Conservation (phyloP, 2,113 vertebrate species). For the Peucedramus taeniatus region DNA sequence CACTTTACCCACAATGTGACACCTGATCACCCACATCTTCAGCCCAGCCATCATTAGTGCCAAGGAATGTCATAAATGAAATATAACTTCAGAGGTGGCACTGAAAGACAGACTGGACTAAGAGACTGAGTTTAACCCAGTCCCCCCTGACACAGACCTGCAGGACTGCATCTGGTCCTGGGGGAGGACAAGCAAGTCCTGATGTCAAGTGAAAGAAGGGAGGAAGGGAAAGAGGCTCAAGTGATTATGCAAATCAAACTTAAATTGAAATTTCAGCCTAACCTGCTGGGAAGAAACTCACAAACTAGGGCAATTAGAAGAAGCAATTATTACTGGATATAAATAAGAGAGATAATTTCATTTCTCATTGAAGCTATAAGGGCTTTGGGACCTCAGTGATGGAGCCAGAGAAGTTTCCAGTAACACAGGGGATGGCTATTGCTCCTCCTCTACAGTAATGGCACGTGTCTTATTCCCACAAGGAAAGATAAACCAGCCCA, state of each 20-base stretch:
- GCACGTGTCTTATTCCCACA: neutral
- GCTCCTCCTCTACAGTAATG: neutral
- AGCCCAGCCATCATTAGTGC: neutral
- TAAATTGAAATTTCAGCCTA: slow-evolving; percentile 32
- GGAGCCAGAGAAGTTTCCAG: neutral
- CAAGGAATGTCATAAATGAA: neutral
- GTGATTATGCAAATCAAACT: slow-evolving; percentile 20
- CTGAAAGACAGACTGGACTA: neutral
- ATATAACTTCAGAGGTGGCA: neutral
- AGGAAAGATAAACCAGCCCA: neutral
- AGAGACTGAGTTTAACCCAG: neutral
- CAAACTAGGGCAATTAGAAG: slow-evolving; percentile 39
- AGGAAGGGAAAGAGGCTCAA: neutral
- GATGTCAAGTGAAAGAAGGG: neutral
- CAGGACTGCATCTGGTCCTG: neutral
- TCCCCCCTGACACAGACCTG: neutral
- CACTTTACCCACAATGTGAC: rapidly evolving
- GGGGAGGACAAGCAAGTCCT: neutral
- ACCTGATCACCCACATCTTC: neutral
- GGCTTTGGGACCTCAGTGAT: neutral
- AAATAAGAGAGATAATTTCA: slow-evolving; percentile 29
- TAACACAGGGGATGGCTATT: neutral
- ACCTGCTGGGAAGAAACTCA: slow-evolving; percentile 24
- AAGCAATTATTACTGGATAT: slow-evolving; percentile 30
- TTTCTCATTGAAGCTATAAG: slow-evolving; percentile 40